Base-by-base conservation (phyloP, 2,888 invertebrate genomes). In the Schrankia costaestrigalis region DNA sequence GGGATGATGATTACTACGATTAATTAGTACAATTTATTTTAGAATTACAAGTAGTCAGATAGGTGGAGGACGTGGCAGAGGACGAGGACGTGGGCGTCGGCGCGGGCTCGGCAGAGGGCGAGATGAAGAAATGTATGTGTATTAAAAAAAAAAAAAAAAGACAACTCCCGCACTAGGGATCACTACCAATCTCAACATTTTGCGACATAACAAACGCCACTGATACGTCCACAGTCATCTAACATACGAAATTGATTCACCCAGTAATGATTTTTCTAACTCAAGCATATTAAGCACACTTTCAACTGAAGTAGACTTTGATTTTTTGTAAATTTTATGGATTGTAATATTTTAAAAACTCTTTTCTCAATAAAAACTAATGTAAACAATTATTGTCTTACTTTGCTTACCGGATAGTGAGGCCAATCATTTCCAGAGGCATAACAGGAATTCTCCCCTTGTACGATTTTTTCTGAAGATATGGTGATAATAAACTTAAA, bases 351-450 rank as follows among this genome's bases (percentile, higher is more conserved):
- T 47, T 47, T n/a, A 11, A 48, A 45, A 46, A 45, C 44, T 45
- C 41, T 35, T 40, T 51, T 50, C 39, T 39, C 43, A 48, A 49
- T 35, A 56, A 49, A 50, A 49, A 52, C 32, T 37, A 50, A 48
- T 45, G 35, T 44, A 47, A 44, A 49, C 33, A 46, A 49, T 41
- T 48, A 46, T 47, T 45, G 45, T 56, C 47, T 48, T 47, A 46
- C 37, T 44, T 46, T 45, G 41, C 45, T 42, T 52, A 46, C 49
- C 50, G 36, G 40, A 46, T 41, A 46, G 46, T 48, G 22, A 52
- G 40, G 23, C 52, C 52, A 28, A 56, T 27, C 60, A 61, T 61
- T 55, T 58, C 55, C 54, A 55, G 36, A 56, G 52, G 48, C 49
- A 46, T 54, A 51, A 56, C 50, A 53, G 55, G 55, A 50, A 51